Base-by-base conservation (phyloP, 2,888 invertebrate genomes). In the Myopa testacea region DNA sequence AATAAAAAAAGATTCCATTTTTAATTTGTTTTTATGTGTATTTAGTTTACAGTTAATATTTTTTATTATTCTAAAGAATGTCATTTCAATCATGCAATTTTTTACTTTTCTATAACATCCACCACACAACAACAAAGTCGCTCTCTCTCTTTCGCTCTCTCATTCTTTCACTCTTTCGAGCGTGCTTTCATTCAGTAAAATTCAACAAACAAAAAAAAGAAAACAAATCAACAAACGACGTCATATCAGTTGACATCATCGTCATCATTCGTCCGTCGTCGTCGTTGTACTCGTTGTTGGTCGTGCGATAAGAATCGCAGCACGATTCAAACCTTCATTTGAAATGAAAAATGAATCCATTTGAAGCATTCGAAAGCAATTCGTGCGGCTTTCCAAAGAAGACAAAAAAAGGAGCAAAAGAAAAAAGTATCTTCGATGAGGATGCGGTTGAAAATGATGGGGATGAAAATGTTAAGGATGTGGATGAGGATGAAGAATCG, bases 321-420 rank as follows among this genome's bases (percentile, higher is more conserved):
- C 75, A 75, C 75, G 68, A 75, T 45, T 45, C 45, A 45, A 75
- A 68, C 67, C 55, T 75, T 55, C 67, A 75, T 75, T 75, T 68
- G 58, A 67, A 75, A 75, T 75, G 67, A 68, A 68, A 75, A 75
- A 75, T 68, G 68, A 75, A 75, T 73, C 67, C 65, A 52, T 75
- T 75, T 37, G 34, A 37, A 63, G 67, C 67, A 52, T 55, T 75
- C 52, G 50, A 6, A 63, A 19, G 4, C 14, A 60, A 71, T 62
- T 38, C 40, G 26, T 12, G 72, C 40, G 14, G 14, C 34, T 72
- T 38, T 45, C 38, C 34, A 63, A 50, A 63, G 73, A 73, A 45
- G 62, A 37, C 63, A 50, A 45, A 19, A n/a, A 69, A 12, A 19
- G 50, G 4, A 45, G 3, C 45, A 16, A 37, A 26, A 55, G 52